Evolutionary conservation across 2,797 vertebrate genomes (phyloP).

Genomic region (Mycteria americana): DNA sequence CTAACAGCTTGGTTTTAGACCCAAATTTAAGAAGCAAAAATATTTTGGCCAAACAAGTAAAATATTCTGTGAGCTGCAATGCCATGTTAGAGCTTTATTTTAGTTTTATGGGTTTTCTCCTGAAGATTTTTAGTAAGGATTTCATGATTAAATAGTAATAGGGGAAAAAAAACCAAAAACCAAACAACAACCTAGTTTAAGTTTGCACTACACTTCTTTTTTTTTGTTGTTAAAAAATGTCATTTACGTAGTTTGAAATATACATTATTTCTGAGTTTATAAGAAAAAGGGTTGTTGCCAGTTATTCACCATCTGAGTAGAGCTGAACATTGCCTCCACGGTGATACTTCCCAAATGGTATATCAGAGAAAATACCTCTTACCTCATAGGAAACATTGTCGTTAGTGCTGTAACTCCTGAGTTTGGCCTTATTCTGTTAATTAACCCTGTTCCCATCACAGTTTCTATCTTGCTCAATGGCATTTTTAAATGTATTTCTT

Average conservation of each 20-base stretch:
- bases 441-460: not conserved
- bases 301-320: not conserved
- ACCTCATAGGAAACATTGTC: not conserved
- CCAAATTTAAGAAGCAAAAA: not conserved
- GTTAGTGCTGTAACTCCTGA: not conserved
- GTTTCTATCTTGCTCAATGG: not conserved
- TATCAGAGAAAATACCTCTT: not conserved
- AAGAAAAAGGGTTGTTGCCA: not conserved
- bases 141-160: not conserved
- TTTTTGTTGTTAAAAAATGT: not conserved
- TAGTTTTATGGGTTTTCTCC: not conserved
- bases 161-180: rapidly evolving
- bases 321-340: not conserved
- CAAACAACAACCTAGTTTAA: not conserved
- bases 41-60: not conserved
- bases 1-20: not conserved
- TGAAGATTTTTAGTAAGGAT: not conserved
- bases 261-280: not conserved
- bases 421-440: not conserved
- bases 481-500: not conserved
- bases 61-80: not conserved
- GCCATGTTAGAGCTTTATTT: not conserved
- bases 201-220: not conserved
- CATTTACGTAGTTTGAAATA: not conserved
- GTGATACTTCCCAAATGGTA: not conserved